Percentiles rank a stretch among this genome's conserved stretches.
phyloP scores from a whole-genome alignment of 2,113 vertebrate species.

The Bubo scandiacus region DNA sequence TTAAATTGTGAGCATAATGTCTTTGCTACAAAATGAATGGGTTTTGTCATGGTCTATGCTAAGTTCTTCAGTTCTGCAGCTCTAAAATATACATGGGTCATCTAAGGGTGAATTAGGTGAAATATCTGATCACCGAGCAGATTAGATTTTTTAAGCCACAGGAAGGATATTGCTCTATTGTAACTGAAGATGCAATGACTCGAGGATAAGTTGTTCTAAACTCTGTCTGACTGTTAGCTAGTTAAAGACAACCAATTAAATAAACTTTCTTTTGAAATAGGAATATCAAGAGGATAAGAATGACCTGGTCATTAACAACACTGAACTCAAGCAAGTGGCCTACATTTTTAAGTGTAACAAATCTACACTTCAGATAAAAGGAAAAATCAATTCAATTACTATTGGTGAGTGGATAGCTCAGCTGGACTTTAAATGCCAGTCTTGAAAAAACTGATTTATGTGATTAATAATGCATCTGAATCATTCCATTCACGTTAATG shows the following conservation, averaged over 20 bases:
- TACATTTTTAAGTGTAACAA: conserved; percentile 92
- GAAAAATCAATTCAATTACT: conserved; percentile 97
- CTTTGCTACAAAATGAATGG: neutral
- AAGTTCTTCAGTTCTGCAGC: neutral
- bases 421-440: neutral
- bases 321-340: conserved; percentile 94
- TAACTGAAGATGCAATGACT: conserved; percentile 19
- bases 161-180: conserved; percentile 18
- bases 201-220: neutral
- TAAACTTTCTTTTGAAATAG: conserved; percentile 72
- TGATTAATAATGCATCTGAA: conserved; percentile 4
- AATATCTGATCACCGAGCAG: neutral
- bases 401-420: conserved; percentile 80
- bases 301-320: conserved; percentile 88
- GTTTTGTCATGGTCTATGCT: neutral
- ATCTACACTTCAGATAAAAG: conserved; percentile 91
- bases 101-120: neutral
- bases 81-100: neutral
- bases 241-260: conserved; percentile 25
- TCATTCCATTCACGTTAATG: neutral
- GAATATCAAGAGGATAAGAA: conserved; percentile 92
- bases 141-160: conserved; percentile 15
- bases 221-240: conserved; percentile 13
- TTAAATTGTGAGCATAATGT: neutral
- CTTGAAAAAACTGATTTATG: neutral